These are phyloP conservation scores for Caenorhabditis angaria DNA, from an alignment of 2,888 invertebrate species.

Conservation along the genomic window DNA sequence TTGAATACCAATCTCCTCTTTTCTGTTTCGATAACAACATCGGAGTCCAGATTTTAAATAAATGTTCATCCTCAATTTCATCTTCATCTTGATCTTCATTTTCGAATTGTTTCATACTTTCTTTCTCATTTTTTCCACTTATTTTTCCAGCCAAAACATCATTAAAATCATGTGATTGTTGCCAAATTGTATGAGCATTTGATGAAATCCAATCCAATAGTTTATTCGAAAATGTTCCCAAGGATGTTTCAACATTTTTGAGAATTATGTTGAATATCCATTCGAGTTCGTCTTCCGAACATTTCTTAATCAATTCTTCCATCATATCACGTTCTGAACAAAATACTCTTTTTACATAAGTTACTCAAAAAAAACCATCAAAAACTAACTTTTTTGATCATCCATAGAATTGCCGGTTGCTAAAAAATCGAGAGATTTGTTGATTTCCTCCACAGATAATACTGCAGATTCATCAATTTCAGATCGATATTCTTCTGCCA, in stretches of 20 bases:
- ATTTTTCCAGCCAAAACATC: conserved; percentile 26
- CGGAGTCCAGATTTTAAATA: conserved; percentile 43
- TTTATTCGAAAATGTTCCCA: conserved; percentile 23
- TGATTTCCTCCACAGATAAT: conserved; percentile 28
- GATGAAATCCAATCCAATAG: conserved; percentile 40
- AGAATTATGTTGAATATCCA: conserved; percentile 56
- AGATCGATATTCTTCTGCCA: conserved; percentile 37
- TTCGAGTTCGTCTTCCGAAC: conserved; percentile 48
- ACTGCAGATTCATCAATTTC: conserved; percentile 21
- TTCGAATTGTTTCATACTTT: too few relatives aligned
- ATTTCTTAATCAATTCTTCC: conserved; percentile 30
- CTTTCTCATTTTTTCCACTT: background rate
- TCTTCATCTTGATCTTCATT: background rate
- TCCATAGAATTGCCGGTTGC: conserved; percentile 24
- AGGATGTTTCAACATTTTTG: conserved; percentile 47
- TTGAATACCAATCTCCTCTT: conserved; percentile 38
- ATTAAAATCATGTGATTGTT: conserved; percentile 29
- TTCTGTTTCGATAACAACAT: conserved; percentile 43
- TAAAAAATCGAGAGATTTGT: conserved; percentile 31
- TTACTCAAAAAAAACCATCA: too few relatives aligned
- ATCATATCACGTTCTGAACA: conserved; percentile 29
- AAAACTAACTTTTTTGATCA: conserved; percentile 17
- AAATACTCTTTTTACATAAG: background rate
- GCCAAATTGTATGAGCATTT: conserved; percentile 23
- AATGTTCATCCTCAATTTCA: conserved; percentile 30